Conservation (phyloP, 2,888 invertebrate species). For the Argynnis bischoffii region DNA sequence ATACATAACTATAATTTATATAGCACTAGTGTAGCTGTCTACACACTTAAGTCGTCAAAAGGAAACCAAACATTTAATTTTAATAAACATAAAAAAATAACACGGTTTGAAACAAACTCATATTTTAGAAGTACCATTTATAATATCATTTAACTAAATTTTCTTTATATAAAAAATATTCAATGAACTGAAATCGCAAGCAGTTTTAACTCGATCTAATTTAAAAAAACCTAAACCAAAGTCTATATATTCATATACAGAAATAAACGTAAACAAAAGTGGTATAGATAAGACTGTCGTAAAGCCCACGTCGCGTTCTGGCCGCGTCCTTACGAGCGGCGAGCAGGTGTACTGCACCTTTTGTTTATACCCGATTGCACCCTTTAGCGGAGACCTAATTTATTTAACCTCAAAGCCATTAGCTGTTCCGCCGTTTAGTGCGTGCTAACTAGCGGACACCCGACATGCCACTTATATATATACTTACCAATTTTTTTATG, state of each 20-base stretch:
- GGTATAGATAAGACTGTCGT: conserved; percentile 1
- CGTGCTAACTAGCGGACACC: conserved; percentile 5
- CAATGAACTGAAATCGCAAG: no score
- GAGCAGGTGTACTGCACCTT: conserved; percentile 26
- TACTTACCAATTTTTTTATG: neutral
- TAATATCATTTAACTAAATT: no score
- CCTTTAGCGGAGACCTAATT: conserved; percentile 20
- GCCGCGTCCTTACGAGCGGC: conserved; percentile 1
- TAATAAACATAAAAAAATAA: no score
- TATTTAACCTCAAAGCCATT: conserved; percentile 19
- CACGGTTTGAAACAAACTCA: no score
- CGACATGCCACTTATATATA: conserved; percentile 8
- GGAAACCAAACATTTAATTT: no score
- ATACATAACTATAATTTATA: no score
- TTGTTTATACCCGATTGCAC: conserved; percentile 26
- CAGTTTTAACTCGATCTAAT: no score
- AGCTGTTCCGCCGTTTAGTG: conserved; percentile 23
- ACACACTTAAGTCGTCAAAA: no score
- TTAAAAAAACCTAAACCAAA: neutral
- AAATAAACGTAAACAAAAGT: neutral
- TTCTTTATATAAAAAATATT: no score
- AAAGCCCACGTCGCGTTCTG: neutral
- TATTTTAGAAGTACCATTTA: no score
- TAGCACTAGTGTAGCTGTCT: no score
- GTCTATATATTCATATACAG: neutral